phyloP scores from a whole-genome alignment of 1,140 invertebrate species.

The Geopemphigus sp. region DNA sequence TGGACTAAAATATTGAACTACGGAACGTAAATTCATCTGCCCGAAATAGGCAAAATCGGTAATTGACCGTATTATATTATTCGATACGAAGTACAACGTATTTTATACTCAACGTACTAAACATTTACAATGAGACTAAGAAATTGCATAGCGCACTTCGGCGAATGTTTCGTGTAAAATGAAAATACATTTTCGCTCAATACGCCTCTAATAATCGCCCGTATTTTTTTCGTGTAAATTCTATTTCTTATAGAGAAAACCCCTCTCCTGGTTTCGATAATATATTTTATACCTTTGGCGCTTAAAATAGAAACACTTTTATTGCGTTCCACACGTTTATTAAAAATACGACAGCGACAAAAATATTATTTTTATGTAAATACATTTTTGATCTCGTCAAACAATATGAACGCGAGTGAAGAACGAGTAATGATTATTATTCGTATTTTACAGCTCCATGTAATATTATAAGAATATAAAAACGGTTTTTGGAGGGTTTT shows the following conservation, averaged over 20 bases:
- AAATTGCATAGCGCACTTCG: no score
- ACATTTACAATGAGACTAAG: no score
- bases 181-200: no score
- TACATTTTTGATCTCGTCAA: conserved; percentile 12
- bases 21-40: no score
- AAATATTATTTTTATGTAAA: conserved; percentile 1
- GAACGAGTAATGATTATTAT: conserved; percentile 14
- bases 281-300: not conserved
- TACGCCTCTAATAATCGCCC: no score
- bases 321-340: not conserved
- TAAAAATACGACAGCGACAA: not conserved
- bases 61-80: no score
- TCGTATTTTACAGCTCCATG: not conserved
- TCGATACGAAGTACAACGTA: no score
- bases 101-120: no score
- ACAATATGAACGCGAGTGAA: not conserved
- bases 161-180: no score
- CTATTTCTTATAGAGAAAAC: not conserved
- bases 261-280: no score
- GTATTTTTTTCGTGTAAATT: not conserved
- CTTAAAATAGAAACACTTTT: conserved; percentile 13
- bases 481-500: conserved; percentile 6
- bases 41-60: no score
- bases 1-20: no score
- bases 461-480: conserved; percentile 21